Evolutionary conservation across 2,888 invertebrate species (phyloP).

Genomic region (Mythimna lalbum): DNA sequence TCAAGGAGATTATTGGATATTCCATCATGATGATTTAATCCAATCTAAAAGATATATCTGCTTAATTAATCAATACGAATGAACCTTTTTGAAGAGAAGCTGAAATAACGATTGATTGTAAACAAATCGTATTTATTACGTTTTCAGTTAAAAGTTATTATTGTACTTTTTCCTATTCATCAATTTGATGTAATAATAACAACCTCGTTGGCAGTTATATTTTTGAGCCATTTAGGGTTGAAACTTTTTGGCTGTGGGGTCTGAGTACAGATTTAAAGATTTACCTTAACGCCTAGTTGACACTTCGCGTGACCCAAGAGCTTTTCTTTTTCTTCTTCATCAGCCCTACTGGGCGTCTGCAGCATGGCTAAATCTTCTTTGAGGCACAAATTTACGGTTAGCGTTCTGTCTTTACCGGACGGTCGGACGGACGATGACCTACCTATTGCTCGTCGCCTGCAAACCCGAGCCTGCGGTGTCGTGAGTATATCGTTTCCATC

Average conservation of each 20-base stretch:
- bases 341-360: too few relatives aligned
- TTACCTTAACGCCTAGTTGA: background rate
- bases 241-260: background rate
- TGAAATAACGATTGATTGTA: conserved; percentile 2
- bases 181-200: too few relatives aligned
- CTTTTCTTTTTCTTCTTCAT: too few relatives aligned
- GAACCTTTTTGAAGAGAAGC: background rate
- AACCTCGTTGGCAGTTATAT: background rate
- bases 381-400: too few relatives aligned
- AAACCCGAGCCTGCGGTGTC: too few relatives aligned
- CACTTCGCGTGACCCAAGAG: background rate
- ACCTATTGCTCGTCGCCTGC: too few relatives aligned
- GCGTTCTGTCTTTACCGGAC: too few relatives aligned
- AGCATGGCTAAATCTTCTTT: too few relatives aligned
- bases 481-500: too few relatives aligned
- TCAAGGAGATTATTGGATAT: conserved; percentile 25
- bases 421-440: too few relatives aligned
- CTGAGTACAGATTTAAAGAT: background rate
- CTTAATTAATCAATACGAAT: conserved; percentile 25
- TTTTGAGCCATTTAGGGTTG: background rate
- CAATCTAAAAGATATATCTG: conserved; percentile 14
- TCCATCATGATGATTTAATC: conserved; percentile 8
- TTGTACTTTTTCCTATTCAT: too few relatives aligned
- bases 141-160: too few relatives aligned
- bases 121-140: background rate